phyloP scores from a whole-genome alignment of 2,113 vertebrate genomes.

The Ceyx melanurus region DNA sequence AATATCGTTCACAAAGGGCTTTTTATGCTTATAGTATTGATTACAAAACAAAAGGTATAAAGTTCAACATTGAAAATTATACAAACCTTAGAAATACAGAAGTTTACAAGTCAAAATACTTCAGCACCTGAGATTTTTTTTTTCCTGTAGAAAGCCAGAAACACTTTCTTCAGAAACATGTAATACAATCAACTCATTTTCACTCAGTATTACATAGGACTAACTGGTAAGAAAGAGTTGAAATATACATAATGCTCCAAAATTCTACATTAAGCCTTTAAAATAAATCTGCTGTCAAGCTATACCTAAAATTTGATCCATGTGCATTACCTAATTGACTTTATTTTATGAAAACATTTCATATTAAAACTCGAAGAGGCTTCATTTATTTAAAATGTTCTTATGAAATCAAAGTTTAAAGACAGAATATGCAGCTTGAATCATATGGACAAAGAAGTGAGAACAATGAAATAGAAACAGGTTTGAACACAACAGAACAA shows the following conservation, averaged over 20 bases:
- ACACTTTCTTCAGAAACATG: conserved; percentile 28
- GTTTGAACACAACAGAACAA: neutral
- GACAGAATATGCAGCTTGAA: neutral
- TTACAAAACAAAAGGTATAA: conserved; percentile 26
- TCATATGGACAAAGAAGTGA: neutral
- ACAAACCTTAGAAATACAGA: conserved; percentile 6
- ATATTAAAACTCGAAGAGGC: neutral
- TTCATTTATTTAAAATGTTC: neutral
- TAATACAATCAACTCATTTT: conserved; percentile 33
- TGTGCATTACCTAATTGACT: neutral
- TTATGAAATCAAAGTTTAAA: neutral
- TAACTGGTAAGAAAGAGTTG: neutral
- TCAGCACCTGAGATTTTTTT: conserved; percentile 58
- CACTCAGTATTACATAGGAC: neutral
- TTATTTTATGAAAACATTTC: neutral
- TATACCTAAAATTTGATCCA: neutral
- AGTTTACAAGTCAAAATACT: conserved; percentile 34
- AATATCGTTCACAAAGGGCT: neutral
- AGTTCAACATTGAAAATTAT: conserved; percentile 17
- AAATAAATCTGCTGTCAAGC: neutral
- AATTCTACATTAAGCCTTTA: neutral
- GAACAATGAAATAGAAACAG: neutral
- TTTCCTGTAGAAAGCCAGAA: conserved; percentile 35
- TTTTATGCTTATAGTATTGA: neutral
- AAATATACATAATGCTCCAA: neutral